Evolutionary conservation across 2,888 invertebrate genomes (phyloP).

Genomic region (Scaptodrosophila latifasciaeformis): DNA sequence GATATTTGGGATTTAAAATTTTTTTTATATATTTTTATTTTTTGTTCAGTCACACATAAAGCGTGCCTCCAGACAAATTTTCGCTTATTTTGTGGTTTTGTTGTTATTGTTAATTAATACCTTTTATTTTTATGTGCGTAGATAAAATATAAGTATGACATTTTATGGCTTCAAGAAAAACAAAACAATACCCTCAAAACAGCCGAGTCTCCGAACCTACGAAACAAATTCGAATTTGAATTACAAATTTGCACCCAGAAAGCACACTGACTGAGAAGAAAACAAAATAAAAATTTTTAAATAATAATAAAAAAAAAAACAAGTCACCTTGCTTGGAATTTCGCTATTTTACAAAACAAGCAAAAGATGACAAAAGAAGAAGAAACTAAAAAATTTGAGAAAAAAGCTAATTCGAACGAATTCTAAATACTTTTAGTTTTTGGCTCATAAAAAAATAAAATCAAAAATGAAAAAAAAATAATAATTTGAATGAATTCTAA

Average conservation of each 20-base stretch:
- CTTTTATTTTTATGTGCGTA: slow-evolving; percentile 52
- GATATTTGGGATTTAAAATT: slow-evolving; percentile 19
- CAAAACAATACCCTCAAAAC: no score
- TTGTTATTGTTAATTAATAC: slow-evolving; percentile 64
- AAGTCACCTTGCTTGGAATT: slow-evolving; percentile 70
- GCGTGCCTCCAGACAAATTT: slow-evolving; percentile 63
- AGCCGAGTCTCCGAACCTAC: slow-evolving; percentile 15
- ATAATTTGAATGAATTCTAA: not conserved
- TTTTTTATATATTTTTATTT: no score
- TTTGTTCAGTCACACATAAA: no score
- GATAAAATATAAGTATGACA: no score
- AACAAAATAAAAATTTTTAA: slow-evolving; percentile 10
- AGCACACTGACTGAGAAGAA: slow-evolving; percentile 18
- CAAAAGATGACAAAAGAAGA: no score
- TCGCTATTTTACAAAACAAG: slow-evolving; percentile 33
- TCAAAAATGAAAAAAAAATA: not conserved
- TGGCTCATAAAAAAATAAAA: no score
- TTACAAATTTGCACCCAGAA: slow-evolving; percentile 66
- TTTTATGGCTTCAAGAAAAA: no score
- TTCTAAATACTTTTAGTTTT: not conserved
- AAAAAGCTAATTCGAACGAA: not conserved
- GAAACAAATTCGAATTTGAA: slow-evolving; percentile 51
- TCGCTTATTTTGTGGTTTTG: slow-evolving; percentile 20
- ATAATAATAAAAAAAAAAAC: slow-evolving; percentile 26
- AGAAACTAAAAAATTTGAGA: no score